A percentile compares a stretch with the other conserved stretches of the same genome.
Conservation (phyloP, 2,797 vertebrate species). For the Melopsittacus undulatus region DNA sequence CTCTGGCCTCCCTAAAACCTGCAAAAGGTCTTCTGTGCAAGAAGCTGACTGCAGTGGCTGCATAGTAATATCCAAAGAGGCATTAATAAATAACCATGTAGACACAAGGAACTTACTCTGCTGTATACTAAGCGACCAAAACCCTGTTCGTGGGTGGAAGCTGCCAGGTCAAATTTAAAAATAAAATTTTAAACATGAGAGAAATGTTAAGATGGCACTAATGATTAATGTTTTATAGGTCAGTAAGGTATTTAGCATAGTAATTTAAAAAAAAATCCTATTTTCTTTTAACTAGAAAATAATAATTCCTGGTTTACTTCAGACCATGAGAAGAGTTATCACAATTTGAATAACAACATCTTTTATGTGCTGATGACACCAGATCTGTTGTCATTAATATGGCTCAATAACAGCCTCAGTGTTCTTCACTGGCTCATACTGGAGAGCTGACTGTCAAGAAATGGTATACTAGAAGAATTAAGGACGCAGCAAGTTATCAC, state of each 20-base stretch:
- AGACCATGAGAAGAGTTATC: accelerated
- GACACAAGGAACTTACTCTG: background rate
- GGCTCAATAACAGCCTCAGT: background rate
- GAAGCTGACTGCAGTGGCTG: background rate
- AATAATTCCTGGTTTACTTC: background rate
- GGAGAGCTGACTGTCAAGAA: background rate
- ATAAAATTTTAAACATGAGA: background rate
- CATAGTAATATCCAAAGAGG: background rate
- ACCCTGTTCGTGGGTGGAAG: background rate
- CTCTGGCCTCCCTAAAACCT: background rate
- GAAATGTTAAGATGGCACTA: background rate
- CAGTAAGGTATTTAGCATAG: background rate
- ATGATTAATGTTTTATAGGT: background rate
- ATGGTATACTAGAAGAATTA: background rate
- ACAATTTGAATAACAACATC: background rate
- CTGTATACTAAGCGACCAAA: background rate
- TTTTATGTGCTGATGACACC: background rate
- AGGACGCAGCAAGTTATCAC: background rate
- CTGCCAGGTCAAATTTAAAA: background rate
- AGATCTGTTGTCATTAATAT: background rate
- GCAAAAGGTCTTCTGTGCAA: background rate
- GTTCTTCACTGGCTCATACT: background rate
- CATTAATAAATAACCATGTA: background rate
- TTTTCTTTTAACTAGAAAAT: background rate
- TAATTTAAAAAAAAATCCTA: background rate